Conservation (phyloP, 2,113 vertebrate genomes). For the Hassar affinis region DNA sequence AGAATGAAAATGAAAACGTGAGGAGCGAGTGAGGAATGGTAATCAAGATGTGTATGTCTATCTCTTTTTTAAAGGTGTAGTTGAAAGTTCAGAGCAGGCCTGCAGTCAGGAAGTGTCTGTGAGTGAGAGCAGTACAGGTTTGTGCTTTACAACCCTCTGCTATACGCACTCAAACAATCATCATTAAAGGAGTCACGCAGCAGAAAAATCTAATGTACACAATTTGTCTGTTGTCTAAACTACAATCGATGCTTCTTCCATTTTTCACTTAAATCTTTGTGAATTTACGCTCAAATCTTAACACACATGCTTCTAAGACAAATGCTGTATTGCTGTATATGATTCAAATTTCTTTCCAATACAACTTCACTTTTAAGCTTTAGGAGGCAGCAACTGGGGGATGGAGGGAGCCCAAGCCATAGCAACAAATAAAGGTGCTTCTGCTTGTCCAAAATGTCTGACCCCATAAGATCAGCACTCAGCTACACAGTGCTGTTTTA, state of each 20-base stretch:
- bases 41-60: constrained; percentile 5
- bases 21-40: constrained; percentile 9
- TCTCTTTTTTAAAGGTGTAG: neutral
- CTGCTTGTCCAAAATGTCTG: neutral
- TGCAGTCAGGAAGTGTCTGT: constrained; percentile 10
- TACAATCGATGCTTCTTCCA: neutral
- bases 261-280: neutral
- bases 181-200: neutral
- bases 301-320: neutral
- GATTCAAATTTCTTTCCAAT: neutral
- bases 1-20: constrained; percentile 26
- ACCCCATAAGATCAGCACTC: neutral
- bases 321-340: too few relatives aligned
- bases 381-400: neutral
- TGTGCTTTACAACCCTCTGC: neutral
- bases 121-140: constrained; percentile 15
- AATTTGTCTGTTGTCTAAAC: neutral
- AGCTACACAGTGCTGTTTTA: neutral
- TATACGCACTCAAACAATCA: neutral
- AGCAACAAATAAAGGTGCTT: neutral
- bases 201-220: neutral
- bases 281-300: neutral
- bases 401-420: too few relatives aligned
- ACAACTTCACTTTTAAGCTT: neutral
- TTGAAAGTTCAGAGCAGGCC: neutral